Evolutionary conservation across 2,113 vertebrate genomes (phyloP).

Genomic region (Vombatus ursinus): DNA sequence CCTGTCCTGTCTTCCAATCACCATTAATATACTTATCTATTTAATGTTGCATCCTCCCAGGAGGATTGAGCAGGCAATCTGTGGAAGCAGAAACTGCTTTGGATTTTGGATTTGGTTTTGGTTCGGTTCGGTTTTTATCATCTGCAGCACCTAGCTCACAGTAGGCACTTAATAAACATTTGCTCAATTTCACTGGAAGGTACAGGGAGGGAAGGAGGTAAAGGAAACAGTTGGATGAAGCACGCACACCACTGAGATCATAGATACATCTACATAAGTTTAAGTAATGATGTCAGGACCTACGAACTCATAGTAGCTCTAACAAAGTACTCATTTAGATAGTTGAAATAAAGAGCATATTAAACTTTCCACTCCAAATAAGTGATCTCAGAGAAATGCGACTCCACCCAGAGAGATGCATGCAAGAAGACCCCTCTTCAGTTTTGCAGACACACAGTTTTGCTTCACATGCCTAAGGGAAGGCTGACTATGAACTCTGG

Average conservation of each 20-base stretch:
- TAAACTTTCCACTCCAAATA: conserved; percentile 19
- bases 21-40: not conserved
- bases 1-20: not conserved
- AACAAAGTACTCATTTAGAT: not conserved
- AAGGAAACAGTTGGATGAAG: not conserved
- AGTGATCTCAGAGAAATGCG: conserved; percentile 16
- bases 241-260: not conserved
- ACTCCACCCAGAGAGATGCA: not conserved
- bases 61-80: not conserved
- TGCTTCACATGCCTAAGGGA: conserved; percentile 55
- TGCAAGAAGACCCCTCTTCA: conserved; percentile 2
- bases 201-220: not conserved
- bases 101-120: too few species aligned
- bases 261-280: not conserved
- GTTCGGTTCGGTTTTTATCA: not conserved
- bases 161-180: not conserved
- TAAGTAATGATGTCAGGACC: conserved; percentile 12
- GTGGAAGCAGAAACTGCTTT: not conserved
- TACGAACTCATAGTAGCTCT: not conserved
- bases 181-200: not conserved
- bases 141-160: not conserved
- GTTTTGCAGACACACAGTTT: conserved; percentile 49
- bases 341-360: conserved; percentile 37
- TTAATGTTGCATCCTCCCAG: not conserved
- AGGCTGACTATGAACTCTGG: not conserved